These are phyloP conservation scores for Drosophila littoralis DNA, from an alignment of 1,140 invertebrate genomes.

Conservation along the genomic window DNA sequence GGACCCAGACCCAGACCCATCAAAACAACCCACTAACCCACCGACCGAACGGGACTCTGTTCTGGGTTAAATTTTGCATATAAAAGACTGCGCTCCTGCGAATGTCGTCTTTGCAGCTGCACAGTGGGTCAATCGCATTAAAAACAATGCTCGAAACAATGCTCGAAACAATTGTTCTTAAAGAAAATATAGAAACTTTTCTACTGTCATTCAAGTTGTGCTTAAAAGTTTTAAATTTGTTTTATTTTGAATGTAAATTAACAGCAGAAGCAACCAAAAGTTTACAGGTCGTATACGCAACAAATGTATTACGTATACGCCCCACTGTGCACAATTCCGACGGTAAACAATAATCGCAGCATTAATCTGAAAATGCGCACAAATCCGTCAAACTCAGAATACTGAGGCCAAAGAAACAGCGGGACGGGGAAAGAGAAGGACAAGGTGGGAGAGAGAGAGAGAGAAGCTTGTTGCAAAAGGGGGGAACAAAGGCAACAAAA, in stretches of 20 bases:
- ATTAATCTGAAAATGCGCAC: slow-evolving; percentile 82
- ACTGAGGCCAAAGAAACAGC: slow-evolving; percentile 5
- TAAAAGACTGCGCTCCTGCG: slow-evolving; percentile 57
- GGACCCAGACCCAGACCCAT: slow-evolving; percentile 7
- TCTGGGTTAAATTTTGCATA: slow-evolving; percentile 82
- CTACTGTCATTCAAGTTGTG: too few species aligned
- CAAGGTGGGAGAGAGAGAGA: neutral
- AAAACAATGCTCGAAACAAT: neutral
- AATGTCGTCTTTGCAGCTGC: slow-evolving; percentile 41
- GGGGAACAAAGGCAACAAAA: slow-evolving; percentile 37
- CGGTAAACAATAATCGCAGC: slow-evolving; percentile 79
- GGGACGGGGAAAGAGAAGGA: neutral
- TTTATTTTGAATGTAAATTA: too few species aligned
- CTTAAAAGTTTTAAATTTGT: too few species aligned
- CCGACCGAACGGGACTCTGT: slow-evolving; percentile 59
- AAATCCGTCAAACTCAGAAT: slow-evolving; percentile 77
- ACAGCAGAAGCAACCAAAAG: neutral
- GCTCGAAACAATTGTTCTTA: neutral
- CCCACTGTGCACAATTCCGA: slow-evolving; percentile 67
- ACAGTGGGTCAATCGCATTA: slow-evolving; percentile 49
- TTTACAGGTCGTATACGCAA: slow-evolving; percentile 9
- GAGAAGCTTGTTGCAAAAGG: neutral
- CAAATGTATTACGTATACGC: slow-evolving; percentile 25
- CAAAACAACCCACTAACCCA: slow-evolving; percentile 22
- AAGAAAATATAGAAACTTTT: too few species aligned